Base-by-base conservation (phyloP, 2,888 invertebrate genomes). In the Tubulanus polymorphus region DNA sequence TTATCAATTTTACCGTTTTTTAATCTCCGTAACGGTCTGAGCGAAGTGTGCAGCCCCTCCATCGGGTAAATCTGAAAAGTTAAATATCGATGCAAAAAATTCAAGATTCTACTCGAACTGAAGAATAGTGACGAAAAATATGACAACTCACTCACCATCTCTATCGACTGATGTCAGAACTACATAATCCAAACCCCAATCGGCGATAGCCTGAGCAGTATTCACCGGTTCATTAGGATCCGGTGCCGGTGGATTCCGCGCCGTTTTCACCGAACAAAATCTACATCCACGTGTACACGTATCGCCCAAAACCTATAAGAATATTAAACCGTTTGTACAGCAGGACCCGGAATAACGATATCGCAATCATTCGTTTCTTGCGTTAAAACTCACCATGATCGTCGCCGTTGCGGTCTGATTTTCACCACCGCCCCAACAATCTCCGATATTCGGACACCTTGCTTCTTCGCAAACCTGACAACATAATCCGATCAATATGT, bases 221-320 rank as follows among this genome's bases (percentile, higher is more conserved):
- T 95, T 91, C 6, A 83, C 75, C 0, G 99, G 99, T 80, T 99
- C 99, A 56, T 85, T 83, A 0, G 89, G 86, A 83, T 99, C 94
- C 8, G 92, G 84, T 1, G 94, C 91, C 1, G 77, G 73, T 1
- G 97, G 99, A 28, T 85, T 84, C 59, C 90, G 85, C 0, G 96
- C 87, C 0, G 99, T 99, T 84, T 99, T 99, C 48, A 99, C 92
- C 0, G 97, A 97, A 80, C 99, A 99, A 82, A 99, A 99, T 72
- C 95, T 85, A 78, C 99, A 99, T 26, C 95, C 97, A 61, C 99
- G 84, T 0, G 99, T 99, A 74, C 99, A 99, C 0, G 95, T 95
- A 79, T 99, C 97, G n/a, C 99, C 99, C 85, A 99, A 87, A 45
- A 97, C 82, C 93, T 93, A 75, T 5, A 64, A 60, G n/a, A 32